phyloP scores from a whole-genome alignment of 2,888 invertebrate genomes.

The Melanargia galathea region DNA sequence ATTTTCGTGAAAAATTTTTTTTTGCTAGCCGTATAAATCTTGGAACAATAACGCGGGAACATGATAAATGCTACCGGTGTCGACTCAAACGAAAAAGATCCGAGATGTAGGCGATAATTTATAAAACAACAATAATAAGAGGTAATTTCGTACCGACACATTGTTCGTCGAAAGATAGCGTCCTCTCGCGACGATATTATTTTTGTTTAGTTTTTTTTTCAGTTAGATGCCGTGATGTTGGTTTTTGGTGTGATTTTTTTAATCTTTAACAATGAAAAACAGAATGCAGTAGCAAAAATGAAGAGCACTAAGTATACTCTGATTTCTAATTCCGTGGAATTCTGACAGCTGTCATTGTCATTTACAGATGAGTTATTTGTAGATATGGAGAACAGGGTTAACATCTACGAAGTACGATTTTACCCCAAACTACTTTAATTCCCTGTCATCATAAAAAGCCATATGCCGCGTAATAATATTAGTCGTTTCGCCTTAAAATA shows the following conservation, averaged over 20 bases:
- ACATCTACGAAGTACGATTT: no score
- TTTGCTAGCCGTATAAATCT: constrained; percentile 28
- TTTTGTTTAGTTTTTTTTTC: constrained; percentile 41
- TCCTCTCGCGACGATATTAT: constrained; percentile 32
- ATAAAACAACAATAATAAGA: constrained; percentile 71
- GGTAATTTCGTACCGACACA: constrained; percentile 40
- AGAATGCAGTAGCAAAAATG: no score
- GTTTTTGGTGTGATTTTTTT: neutral
- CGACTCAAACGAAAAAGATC: constrained; percentile 64
- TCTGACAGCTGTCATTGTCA: no score
- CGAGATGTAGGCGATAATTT: constrained; percentile 73
- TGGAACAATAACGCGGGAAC: constrained; percentile 54
- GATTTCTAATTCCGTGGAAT: no score
- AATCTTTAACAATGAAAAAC: no score
- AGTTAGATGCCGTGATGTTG: constrained; percentile 3
- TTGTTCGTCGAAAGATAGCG: constrained; percentile 17
- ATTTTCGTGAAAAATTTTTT: neutral
- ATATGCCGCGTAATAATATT: no score
- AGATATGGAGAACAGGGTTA: no score
- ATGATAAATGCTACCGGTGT: constrained; percentile 72
- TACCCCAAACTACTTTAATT: no score
- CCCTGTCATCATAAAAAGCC: no score
- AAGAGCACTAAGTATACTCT: no score
- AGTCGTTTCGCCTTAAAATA: no score
- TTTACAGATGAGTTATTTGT: no score